These are phyloP conservation scores for Corythaixoides concolor DNA, from an alignment of 2,113 vertebrate species.

Conservation along the genomic window DNA sequence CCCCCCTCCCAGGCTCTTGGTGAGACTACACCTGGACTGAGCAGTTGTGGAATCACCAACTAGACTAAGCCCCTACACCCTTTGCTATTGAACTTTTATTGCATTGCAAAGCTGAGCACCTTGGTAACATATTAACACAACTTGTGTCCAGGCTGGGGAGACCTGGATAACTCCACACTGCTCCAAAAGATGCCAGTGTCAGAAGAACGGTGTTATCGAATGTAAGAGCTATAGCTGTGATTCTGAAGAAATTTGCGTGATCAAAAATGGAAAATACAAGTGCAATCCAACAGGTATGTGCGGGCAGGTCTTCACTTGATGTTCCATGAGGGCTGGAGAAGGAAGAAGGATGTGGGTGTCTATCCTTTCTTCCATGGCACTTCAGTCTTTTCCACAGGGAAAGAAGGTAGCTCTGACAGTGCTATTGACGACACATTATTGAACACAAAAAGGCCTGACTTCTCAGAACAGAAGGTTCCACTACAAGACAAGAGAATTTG, in stretches of 20 bases:
- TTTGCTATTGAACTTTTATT: background rate
- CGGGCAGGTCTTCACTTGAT: background rate
- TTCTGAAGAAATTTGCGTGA: slow-evolving; percentile 64
- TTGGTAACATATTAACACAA: background rate
- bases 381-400: background rate
- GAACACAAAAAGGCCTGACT: background rate
- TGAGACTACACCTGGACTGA: background rate
- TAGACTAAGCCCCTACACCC: background rate
- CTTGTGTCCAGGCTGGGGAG: slow-evolving; percentile 74
- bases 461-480: background rate
- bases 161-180: slow-evolving; percentile 79
- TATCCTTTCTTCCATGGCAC: background rate
- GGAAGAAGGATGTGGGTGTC: background rate
- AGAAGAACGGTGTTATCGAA: slow-evolving; percentile 52
- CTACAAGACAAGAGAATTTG: background rate
- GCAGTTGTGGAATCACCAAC: background rate
- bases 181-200: slow-evolving; percentile 75
- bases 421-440: background rate
- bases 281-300: slow-evolving; percentile 75
- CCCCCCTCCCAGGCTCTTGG: background rate
- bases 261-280: slow-evolving; percentile 69
- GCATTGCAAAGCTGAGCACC: background rate
- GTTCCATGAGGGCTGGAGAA: background rate
- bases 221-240: slow-evolving; percentile 71
- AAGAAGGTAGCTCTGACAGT: background rate